Base-by-base conservation (phyloP, 2,888 invertebrate genomes). In the Gortyna flavago region DNA sequence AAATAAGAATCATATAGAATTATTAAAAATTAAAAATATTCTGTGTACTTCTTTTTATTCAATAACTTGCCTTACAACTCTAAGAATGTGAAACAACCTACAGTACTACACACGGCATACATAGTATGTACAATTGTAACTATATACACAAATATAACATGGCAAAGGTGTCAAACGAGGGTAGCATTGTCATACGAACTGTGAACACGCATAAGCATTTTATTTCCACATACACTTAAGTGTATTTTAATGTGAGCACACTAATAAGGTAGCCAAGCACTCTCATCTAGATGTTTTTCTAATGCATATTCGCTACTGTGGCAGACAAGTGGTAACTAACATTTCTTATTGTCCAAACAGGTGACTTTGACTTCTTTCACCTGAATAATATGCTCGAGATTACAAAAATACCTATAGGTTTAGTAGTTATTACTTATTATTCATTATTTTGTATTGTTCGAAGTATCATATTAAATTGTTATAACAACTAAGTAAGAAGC, bases 111-210 rank as follows among this genome's bases (percentile, higher is more conserved):
- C 94, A 94, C 94, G 93, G 93, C 96, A 96, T 96, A 96, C 95
- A 95, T 92, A 95, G 95, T 96, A 96, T 96, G 95, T 96, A 96
- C 96, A 96, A 90, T 93, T 90, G 89, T 93, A 92, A 92, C 91
- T 96, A 96, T 96, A 93, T 95, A 96, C 95, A 96, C 92, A 91
- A 93, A 93, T 93, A 94, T 91, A 93, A 93, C 89, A 92, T 93
- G 93, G 93, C 93, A 93, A 92, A 93, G 91, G 88, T 90, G 89
- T 91, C 88, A 82, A 90, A 90, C 89, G 88, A 92, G 89, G 89
- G 72, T 89, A 87, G 89, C 90, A 89, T 89, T 88, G 90, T 91
- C 88, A 87, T 86, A 85, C n/a, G n/a, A n/a, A n/a, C 82, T 85
- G 86, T 85, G 85, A 90, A 91, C 92, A 91, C 89, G 90, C 91